These are phyloP conservation scores for Xiphophorus hellerii DNA, from an alignment of 2,113 vertebrate species.

Conservation along the genomic window DNA sequence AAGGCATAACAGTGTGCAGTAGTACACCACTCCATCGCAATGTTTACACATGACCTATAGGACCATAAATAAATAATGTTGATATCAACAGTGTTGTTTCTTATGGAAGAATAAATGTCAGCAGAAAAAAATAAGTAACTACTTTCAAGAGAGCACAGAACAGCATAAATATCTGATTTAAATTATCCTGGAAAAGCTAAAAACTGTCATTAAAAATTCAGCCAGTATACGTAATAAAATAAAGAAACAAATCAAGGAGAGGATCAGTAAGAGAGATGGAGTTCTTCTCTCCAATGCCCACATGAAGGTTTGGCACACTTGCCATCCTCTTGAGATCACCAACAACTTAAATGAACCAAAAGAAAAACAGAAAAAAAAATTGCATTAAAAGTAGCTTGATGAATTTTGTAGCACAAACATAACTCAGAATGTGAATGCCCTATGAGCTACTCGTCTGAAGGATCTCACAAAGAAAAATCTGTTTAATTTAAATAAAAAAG, in stretches of 20 bases:
- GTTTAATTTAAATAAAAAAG: neutral
- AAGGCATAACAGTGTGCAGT: too few relatives aligned
- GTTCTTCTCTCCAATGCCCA: conserved; percentile 8
- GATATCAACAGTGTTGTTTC: neutral
- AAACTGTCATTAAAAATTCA: neutral
- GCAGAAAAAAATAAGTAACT: neutral
- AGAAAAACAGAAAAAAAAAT: neutral
- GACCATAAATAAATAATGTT: neutral
- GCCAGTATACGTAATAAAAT: conserved; percentile 19
- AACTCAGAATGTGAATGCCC: neutral
- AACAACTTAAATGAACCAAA: conserved; percentile 7
- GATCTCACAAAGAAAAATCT: neutral
- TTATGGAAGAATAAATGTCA: neutral
- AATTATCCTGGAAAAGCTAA: conserved; percentile 1
- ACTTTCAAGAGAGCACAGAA: neutral
- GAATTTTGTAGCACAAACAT: neutral
- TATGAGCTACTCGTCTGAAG: neutral
- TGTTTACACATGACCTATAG: neutral
- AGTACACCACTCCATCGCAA: neutral
- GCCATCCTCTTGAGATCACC: conserved; percentile 13
- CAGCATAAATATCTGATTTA: conserved; percentile 13
- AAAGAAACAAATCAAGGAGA: conserved; percentile 37
- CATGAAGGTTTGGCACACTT: conserved; percentile 6
- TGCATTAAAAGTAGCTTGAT: neutral
- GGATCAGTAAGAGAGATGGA: conserved; percentile 28